A percentile compares a stretch with the other conserved stretches of the same genome.
Evolutionary conservation across 2,888 invertebrate species (phyloP).

Genomic region (Athalia circularis): DNA sequence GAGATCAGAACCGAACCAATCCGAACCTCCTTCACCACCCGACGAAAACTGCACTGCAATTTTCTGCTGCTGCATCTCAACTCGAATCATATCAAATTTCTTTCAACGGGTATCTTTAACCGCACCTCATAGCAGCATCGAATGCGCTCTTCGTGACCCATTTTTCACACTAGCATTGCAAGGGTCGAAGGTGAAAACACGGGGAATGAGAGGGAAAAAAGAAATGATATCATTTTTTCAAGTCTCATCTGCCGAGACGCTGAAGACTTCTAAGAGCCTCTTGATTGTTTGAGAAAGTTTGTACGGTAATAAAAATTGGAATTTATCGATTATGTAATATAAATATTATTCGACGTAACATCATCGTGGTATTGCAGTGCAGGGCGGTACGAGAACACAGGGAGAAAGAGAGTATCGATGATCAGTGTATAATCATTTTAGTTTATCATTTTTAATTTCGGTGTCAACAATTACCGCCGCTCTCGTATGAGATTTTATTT

Average conservation of each 20-base stretch:
- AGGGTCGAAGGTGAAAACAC: conserved; percentile 52
- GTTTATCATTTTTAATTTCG: conserved; percentile 43
- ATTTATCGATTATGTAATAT: conserved; percentile 17
- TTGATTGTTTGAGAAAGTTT: neutral
- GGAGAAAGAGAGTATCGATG: conserved; percentile 5
- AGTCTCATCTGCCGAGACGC: neutral
- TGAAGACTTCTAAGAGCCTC: neutral
- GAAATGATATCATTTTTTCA: conserved; percentile 61
- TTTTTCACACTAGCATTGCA: conserved; percentile 37
- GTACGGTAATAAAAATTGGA: neutral
- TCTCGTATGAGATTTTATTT: conserved; percentile 27
- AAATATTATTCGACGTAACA: neutral
- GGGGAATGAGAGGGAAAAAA: conserved; percentile 18
- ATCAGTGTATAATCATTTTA: conserved; percentile 14
- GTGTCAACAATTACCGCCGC: conserved; percentile 41
- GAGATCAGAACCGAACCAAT: conserved; percentile 56
- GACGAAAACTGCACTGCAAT: neutral
- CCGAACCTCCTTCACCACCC: conserved; percentile 51
- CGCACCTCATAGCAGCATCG: neutral
- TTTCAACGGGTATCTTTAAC: neutral
- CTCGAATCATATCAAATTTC: conserved; percentile 53
- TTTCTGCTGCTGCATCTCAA: conserved; percentile 51
- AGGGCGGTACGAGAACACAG: neutral
- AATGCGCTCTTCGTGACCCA: neutral
- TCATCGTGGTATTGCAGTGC: neutral